Evolutionary conservation across 2,888 invertebrate species (phyloP).

Genomic region (Palloptera scutellata): DNA sequence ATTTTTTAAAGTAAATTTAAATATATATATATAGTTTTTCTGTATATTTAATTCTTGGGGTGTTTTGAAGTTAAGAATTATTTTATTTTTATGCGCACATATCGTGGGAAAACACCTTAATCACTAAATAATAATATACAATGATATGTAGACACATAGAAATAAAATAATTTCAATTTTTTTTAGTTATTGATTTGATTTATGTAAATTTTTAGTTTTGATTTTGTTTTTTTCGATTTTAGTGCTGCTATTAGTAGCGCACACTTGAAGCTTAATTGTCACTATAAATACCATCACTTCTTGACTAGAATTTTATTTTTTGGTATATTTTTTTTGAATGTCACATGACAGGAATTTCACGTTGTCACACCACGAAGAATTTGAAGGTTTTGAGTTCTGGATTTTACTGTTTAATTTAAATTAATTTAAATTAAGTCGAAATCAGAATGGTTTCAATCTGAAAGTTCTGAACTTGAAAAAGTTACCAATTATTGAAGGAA

Average conservation of each 20-base stretch:
- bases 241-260: not conserved
- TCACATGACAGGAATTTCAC: too few relatives aligned
- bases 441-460: too few relatives aligned
- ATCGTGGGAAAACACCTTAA: slow-evolving; percentile 41
- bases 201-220: too few relatives aligned
- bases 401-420: too few relatives aligned
- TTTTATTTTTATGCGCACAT: slow-evolving; percentile 6
- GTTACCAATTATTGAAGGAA: too few relatives aligned
- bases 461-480: too few relatives aligned
- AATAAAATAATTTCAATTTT: slow-evolving; percentile 26
- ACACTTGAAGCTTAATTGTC: not conserved
- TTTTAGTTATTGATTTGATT: slow-evolving; percentile 1
- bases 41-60: not conserved
- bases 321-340: too few relatives aligned
- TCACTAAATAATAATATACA: slow-evolving; percentile 43
- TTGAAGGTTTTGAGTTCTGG: too few relatives aligned
- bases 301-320: not conserved
- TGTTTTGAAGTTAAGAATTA: not conserved
- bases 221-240: too few relatives aligned
- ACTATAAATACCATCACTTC: not conserved
- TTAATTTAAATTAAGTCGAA: too few relatives aligned
- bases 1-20: slow-evolving; percentile 22
- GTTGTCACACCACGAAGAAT: too few relatives aligned
- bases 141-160: slow-evolving; percentile 20
- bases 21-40: not conserved